Percentiles rank a stretch among this genome's conserved stretches.
Evolutionary conservation across 2,113 vertebrate genomes (phyloP).

Genomic region (Pomatorhinus ruficollis): DNA sequence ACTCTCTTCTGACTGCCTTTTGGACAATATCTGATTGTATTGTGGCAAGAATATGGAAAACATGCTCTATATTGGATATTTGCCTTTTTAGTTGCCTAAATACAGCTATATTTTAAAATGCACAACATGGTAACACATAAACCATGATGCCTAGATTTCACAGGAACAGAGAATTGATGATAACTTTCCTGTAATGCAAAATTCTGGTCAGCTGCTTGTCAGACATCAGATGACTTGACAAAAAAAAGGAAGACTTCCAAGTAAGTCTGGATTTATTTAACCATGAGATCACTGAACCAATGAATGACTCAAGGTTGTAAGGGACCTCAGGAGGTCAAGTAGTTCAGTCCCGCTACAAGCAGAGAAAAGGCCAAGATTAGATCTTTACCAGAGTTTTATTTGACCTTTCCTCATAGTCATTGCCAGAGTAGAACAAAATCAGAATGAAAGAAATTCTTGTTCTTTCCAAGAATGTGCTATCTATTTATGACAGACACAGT

Average conservation of each 20-base stretch:
- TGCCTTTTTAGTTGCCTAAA: neutral
- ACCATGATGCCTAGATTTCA: neutral
- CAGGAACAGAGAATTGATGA: neutral
- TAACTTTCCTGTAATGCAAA: neutral
- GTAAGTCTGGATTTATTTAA: neutral
- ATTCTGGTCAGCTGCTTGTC: neutral
- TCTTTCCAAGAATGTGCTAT: neutral
- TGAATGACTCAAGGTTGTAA: neutral
- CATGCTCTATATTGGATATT: neutral
- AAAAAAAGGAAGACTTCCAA: neutral
- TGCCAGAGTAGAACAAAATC: neutral
- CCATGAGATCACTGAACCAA: neutral
- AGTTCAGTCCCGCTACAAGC: neutral
- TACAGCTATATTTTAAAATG: neutral
- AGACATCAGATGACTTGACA: neutral
- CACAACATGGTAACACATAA: neutral
- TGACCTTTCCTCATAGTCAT: neutral
- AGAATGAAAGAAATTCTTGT: neutral
- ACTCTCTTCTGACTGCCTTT: slow-evolving; percentile 28
- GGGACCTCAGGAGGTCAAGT: neutral
- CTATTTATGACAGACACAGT: neutral
- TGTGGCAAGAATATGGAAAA: neutral
- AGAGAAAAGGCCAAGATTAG: neutral
- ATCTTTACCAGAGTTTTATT: neutral
- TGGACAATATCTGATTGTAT: slow-evolving; percentile 25